Evolutionary conservation across 2,113 vertebrate genomes (phyloP), one percentile per base, ranked within the genome.

Genomic region (Pyrgilauda ruficollis): DNA sequence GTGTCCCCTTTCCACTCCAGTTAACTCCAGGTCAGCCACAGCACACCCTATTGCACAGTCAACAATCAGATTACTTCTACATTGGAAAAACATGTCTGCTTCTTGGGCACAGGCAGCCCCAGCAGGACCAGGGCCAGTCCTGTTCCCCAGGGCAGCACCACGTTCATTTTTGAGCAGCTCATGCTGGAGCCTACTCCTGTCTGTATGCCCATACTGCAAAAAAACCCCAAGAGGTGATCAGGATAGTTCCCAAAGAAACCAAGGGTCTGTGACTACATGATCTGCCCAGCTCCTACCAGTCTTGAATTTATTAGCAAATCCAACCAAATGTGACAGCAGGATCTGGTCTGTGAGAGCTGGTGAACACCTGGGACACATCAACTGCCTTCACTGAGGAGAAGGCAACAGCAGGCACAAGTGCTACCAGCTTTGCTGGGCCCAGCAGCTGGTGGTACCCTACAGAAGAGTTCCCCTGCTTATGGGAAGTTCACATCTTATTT

Each of bases 181-280:
- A 43, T 14, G 30, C 47, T 70, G 43, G 26, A 67, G 14, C 22
- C 24, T 50, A 26, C 16, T 44, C 64, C 55, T 66, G 27, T 47
- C 27, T 2, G 0, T 44, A 39, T n/a, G n/a, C 26, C 70, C 62
- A 35, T 23, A 22, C 24, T 53, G 37, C 2, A 41, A 75, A 84
- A 27, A 55, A 47, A 4, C 0, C 28, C 12, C 17, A 35, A 62
- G 30, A 76, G 17, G 13, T 56, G 15, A 5, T 89, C 21, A 39
- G 33, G 18, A 27, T 39, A 64, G 16, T 61, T 80, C 33, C 14
- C 67, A 80, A 79, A 64, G 41, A 83, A 89, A 83, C 31, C 9
- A 43, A 58, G 44, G 35, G 44, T 27, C 27, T 27, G 18, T 39
- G 53, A 61, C 30, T 15, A 61, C 15, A 13, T 0, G 0, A 26